Evolutionary conservation across 2,888 invertebrate species (phyloP), one percentile per base, ranked within the genome.

Genomic region (Leptopilina myrica): DNA sequence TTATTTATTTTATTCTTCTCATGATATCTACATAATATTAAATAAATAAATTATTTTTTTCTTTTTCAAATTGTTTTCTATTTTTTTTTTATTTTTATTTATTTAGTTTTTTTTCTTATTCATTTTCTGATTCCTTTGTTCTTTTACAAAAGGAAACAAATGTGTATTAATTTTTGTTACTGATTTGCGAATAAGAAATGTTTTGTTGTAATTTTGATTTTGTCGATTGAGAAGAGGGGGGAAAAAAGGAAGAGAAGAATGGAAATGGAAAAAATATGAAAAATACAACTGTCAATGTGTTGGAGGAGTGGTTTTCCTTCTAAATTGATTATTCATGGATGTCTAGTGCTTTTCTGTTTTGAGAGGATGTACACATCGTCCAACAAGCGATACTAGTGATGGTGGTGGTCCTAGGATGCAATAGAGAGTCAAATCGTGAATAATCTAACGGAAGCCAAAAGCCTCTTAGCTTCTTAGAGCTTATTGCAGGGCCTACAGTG

Each of bases 351-450:
- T 73, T 73, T 73, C 69, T 56, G 49, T 73, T 67, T 5, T 12
- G 53, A 73, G 53, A 26, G 33, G 20, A 46, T 69, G 67, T 69
- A 14, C 33, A 56, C 26, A 26, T 53, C 53, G 69, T 56, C 33
- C 69, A 53, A 69, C 69, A 56, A 49, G 69, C n/a, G 56, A n/a
- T 56, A 64, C 65, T 56, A 33, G 65, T 49, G 66, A 33, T 66
- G 65, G 15, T 66, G 59, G 77, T 46, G 62, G 67, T 62, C 77
- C 40, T 67, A 43, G 67, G n/a, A 62, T 65, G 15, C 40, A 67
- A 40, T 12, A 77, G 56, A 59, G 77, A 77, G 67, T 59, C 77
- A 59, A 78, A 64, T 76, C 79, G 69, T 67, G 78, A 53, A 69
- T 69, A n/a, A 76, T 77, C 75, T 66, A 77, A 43, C 62, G 43